These are phyloP conservation scores for Drosophila malerkotliana DNA, from an alignment of 1,140 invertebrate genomes.

Conservation along the genomic window DNA sequence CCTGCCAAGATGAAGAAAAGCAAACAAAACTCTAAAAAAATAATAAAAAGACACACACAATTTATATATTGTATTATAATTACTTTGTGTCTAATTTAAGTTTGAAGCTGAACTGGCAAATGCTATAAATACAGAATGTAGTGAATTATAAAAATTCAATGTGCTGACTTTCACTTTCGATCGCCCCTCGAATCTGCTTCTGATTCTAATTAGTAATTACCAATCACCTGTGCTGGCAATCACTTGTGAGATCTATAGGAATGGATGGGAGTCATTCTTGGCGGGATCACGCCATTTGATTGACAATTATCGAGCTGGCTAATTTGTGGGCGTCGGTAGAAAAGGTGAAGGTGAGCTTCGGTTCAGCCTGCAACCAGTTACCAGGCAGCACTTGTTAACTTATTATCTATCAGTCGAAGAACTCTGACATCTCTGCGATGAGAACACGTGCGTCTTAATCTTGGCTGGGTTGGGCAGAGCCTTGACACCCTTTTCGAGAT, in stretches of 20 bases:
- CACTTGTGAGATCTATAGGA: slow-evolving; percentile 36
- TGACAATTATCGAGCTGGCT: slow-evolving; percentile 39
- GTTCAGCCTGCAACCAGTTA: slow-evolving; percentile 4
- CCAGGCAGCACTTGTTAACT: slow-evolving; percentile 20
- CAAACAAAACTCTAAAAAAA: slow-evolving; percentile 42
- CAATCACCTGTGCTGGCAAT: not conserved
- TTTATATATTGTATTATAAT: slow-evolving; percentile 64
- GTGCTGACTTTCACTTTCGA: slow-evolving; percentile 14
- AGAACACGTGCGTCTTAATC: slow-evolving; percentile 7
- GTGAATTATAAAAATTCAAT: slow-evolving; percentile 75
- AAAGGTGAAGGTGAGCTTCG: slow-evolving; percentile 49
- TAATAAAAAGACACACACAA: slow-evolving; percentile 60
- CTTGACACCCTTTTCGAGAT: slow-evolving; percentile 6
- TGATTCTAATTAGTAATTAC: not conserved
- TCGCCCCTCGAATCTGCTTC: not conserved
- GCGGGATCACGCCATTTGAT: slow-evolving; percentile 14
- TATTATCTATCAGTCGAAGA: slow-evolving; percentile 23
- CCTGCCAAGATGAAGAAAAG: slow-evolving; percentile 44
- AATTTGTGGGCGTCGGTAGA: slow-evolving; percentile 47
- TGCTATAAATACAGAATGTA: slow-evolving; percentile 81
- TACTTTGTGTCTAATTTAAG: slow-evolving; percentile 73
- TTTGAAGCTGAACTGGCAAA: slow-evolving; percentile 68
- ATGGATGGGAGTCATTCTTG: slow-evolving; percentile 21
- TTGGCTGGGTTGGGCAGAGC: not conserved
- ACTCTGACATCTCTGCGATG: slow-evolving; percentile 19